A percentile compares a stretch with the other conserved stretches of the same genome.
Evolutionary conservation across 2,797 vertebrate genomes (phyloP).

Genomic region (Molossus alvarezi): DNA sequence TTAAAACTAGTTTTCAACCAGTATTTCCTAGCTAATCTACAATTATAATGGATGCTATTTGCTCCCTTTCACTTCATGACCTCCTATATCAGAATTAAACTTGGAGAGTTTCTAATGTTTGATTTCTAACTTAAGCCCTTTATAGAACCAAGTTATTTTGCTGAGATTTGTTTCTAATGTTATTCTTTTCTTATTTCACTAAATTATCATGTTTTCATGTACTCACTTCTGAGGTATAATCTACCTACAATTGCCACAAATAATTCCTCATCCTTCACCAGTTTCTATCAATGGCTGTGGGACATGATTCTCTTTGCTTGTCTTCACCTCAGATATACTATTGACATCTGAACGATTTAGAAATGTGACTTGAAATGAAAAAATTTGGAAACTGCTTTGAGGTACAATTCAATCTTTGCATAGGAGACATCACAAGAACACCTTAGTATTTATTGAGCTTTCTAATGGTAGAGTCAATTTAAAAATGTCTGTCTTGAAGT

Average conservation of each 20-base stretch:
- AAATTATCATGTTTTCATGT: not conserved
- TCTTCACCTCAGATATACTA: not conserved
- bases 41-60: not conserved
- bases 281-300: slow-evolving; percentile 26
- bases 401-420: slow-evolving; percentile 1
- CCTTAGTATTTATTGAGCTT: slow-evolving; percentile 10
- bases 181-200: slow-evolving; percentile 43
- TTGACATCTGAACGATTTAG: slow-evolving; percentile 30
- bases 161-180: slow-evolving; percentile 44
- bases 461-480: slow-evolving; percentile 39
- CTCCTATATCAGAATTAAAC: slow-evolving; percentile 23
- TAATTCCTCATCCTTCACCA: slow-evolving; percentile 52
- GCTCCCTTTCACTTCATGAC: not conserved
- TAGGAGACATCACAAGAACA: slow-evolving; percentile 31
- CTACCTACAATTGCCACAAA: slow-evolving; percentile 15
- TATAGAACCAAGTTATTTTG: slow-evolving; percentile 63
- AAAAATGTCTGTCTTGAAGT: slow-evolving; percentile 31
- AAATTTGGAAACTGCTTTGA: slow-evolving; percentile 36
- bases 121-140: slow-evolving; percentile 52
- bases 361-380: slow-evolving; percentile 65
- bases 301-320: not conserved
- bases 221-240: slow-evolving; percentile 38
- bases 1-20: slow-evolving; percentile 34
- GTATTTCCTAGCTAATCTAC: slow-evolving; percentile 1
- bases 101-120: slow-evolving; percentile 3